These are phyloP conservation scores for Zelostemma sp. DNA, from an alignment of 1,140 invertebrate species.

Conservation along the genomic window DNA sequence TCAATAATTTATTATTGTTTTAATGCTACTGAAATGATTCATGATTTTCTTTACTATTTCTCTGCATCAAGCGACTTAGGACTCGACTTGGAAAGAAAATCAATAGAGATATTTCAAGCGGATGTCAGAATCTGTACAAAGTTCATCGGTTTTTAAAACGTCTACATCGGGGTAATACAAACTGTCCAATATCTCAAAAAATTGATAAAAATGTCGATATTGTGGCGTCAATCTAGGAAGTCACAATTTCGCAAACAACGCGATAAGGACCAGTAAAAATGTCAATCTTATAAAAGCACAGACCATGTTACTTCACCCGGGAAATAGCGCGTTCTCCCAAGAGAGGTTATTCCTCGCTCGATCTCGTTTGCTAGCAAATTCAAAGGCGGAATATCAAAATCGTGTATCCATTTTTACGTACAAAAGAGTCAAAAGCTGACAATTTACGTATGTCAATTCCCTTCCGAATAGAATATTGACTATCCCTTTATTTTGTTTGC, in stretches of 20 bases:
- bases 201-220: constrained; percentile 47
- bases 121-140: not conserved
- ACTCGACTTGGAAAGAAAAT: not conserved
- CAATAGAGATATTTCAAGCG: not conserved
- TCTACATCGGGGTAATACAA: not conserved
- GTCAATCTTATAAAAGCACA: constrained; percentile 47
- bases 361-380: constrained; percentile 47
- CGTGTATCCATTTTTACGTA: constrained; percentile 40
- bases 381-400: constrained; percentile 49
- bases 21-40: not conserved
- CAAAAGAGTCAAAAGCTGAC: too few species aligned
- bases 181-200: constrained; percentile 1
- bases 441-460: too few species aligned
- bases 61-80: not conserved
- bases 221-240: constrained; percentile 41
- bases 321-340: constrained; percentile 38
- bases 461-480: too few species aligned
- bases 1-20: not conserved
- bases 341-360: constrained; percentile 41
- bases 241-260: constrained; percentile 41
- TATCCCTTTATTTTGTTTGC: too few species aligned
- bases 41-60: not conserved
- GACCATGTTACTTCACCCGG: constrained; percentile 50
- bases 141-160: not conserved
- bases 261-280: constrained; percentile 34